These are phyloP conservation scores for Leptogaster cylindrica DNA, from an alignment of 2,888 invertebrate species.

Conservation along the genomic window DNA sequence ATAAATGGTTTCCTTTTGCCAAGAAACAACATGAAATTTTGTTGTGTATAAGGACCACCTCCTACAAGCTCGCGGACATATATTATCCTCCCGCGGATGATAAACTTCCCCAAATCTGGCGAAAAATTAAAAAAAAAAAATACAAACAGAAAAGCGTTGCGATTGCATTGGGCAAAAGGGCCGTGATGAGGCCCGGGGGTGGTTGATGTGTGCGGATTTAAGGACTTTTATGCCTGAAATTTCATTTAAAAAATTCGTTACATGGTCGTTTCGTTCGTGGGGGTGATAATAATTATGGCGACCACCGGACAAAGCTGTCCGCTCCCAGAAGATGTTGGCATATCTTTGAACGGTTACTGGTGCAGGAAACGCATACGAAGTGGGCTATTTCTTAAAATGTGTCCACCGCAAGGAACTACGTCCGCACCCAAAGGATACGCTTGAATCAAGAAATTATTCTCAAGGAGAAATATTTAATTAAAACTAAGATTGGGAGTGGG, in stretches of 20 bases:
- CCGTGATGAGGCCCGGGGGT: no score
- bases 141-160: not conserved
- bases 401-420: not conserved
- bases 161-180: no score
- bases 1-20: slow-evolving; percentile 25
- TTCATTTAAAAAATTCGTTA: slow-evolving; percentile 39
- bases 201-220: no score
- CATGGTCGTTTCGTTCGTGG: slow-evolving; percentile 21
- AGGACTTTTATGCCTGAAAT: not conserved
- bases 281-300: slow-evolving; percentile 37
- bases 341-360: not conserved
- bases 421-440: slow-evolving; percentile 12
- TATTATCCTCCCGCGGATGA: slow-evolving; percentile 11
- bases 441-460: slow-evolving; percentile 46
- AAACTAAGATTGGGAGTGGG: slow-evolving; percentile 37
- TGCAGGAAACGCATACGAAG: not conserved
- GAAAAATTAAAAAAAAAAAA: not conserved
- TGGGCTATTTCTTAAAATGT: not conserved
- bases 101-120: slow-evolving; percentile 25
- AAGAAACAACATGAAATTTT: slow-evolving; percentile 4
- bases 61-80: not conserved
- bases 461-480: slow-evolving; percentile 47
- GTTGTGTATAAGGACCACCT: not conserved
- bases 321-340: no score
- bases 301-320: not conserved